Conservation (phyloP, 2,113 vertebrate species). For the Cryptotis parvus region DNA sequence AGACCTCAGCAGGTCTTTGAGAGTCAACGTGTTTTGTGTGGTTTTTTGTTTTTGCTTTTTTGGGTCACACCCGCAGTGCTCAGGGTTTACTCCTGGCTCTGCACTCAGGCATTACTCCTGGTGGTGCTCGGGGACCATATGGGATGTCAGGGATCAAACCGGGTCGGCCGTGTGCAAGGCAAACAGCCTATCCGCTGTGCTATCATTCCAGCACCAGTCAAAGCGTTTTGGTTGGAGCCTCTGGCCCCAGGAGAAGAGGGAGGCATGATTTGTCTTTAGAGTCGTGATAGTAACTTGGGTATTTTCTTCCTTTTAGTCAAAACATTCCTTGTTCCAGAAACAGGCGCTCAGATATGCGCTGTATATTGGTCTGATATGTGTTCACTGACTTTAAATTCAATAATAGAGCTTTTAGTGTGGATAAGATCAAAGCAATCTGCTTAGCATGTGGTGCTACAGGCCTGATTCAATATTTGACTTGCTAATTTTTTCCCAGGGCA, state of each 20-base stretch:
- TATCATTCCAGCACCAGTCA: no score
- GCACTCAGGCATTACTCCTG: no score
- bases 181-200: no score
- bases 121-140: no score
- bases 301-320: slow-evolving; percentile 85
- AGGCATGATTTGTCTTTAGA: slow-evolving; percentile 73
- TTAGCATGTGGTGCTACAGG: slow-evolving; percentile 91
- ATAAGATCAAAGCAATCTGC: slow-evolving; percentile 94
- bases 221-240: slow-evolving; percentile 49
- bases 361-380: slow-evolving; percentile 88
- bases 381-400: slow-evolving; percentile 91
- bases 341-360: slow-evolving; percentile 84
- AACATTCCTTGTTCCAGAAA: slow-evolving; percentile 83
- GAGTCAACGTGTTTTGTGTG: no score
- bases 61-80: no score
- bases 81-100: no score
- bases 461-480: slow-evolving; percentile 94
- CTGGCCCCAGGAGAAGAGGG: slow-evolving; percentile 60
- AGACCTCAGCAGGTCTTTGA: background rate
- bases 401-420: slow-evolving; percentile 92
- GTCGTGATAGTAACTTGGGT: slow-evolving; percentile 81
- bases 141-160: no score
- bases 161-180: no score
- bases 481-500: slow-evolving; percentile 93
- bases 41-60: no score